Evolutionary conservation across 2,797 vertebrate species (phyloP), one percentile per base, ranked within the genome.

Genomic region (Echiichthys vipera): DNA sequence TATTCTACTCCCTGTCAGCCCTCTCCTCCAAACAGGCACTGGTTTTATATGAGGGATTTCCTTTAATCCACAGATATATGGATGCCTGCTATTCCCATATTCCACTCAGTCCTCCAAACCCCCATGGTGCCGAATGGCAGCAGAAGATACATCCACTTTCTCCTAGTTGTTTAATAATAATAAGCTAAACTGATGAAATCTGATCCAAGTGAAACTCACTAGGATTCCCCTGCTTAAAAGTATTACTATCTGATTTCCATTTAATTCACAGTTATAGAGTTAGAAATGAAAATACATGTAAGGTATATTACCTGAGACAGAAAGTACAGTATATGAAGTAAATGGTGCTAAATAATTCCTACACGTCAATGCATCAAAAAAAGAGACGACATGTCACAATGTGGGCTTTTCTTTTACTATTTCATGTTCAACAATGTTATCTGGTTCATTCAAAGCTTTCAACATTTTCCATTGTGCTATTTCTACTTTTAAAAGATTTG

Each of bases 11-110:
- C 57, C 55, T 53, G 62, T 82, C 78, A 77, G 65, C 81, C 46
- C 73, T 68, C 73, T 79, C 61, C 57, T 68, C 69, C 64, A 65
- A 79, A 78, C 78, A 78, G 59, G 46, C 63, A 40, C 30, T 61
- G 65, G 76, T 78, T 83, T 81, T 72, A 64, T 65, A 65, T 74
- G 59, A 78, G 53, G 83, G 84, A 84, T 88, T 84, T 89, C 74
- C 71, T 70, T 49, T 86, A 83, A 88, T 89, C 81, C 85, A 74
- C 59, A 65, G 46, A 82, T 80, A 87, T 82, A 67, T 74, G 67
- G 72, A 80, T 63, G 63, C 47, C 69, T 54, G 43, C 76, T 64
- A 71, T 78, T 62, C 42, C 27, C 30, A 45, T 84, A 80, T 71
- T 77, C 32, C 47, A 51, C 65, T 64, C 61, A 47, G 50, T 62